Base-by-base conservation (phyloP, 2,888 invertebrate species). In the Zhengitettix transpicula region DNA sequence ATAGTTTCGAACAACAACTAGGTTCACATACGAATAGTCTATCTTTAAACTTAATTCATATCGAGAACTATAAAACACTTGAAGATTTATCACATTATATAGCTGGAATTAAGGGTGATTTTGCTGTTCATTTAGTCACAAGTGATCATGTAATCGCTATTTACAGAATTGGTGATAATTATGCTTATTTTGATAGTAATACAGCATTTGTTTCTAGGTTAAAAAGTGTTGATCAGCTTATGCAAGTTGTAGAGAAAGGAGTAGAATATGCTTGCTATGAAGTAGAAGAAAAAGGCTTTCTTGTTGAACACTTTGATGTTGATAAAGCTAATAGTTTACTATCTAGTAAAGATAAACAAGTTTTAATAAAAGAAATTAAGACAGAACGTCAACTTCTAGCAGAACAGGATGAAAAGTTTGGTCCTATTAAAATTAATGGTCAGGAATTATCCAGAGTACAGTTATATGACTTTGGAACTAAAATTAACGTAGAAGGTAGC, bases 201-300 rank as follows among this genome's bases (percentile, higher is more conserved):
- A n/a, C 57, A 55, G 63, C 61, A 42, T 64, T 64, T 64, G 44
- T 60, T 61, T 64, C 64, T 63, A 61, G 58, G 41, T 61, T 63
- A 60, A 64, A 64, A 64, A 63, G 63, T 51, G 64, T 64, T 64
- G 63, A 59, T 56, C 41, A 64, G 61, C 61, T 60, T 64, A 55
- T 63, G 28, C 7, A 57, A 16, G 11, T 42, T 57, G 57, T 57
- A 57, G 47, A 57, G 42, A 56, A 56, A 56, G 44, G 10, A 42
- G 42, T 56, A 41, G 42, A 56, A 12, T 56, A 14, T 56, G 56
- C 56, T 56, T 11, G 42, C 15, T 56, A 56, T 42, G n/a, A 56
- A 56, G 17, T 56, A 56, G 56, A 56, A 44, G 17, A 56, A 56
- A 42, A 56, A 56, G 56, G 56, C 15, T 56, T 56, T 42, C 56